Conservation (phyloP, 2,888 invertebrate genomes). For the Choreutis nemorana region DNA sequence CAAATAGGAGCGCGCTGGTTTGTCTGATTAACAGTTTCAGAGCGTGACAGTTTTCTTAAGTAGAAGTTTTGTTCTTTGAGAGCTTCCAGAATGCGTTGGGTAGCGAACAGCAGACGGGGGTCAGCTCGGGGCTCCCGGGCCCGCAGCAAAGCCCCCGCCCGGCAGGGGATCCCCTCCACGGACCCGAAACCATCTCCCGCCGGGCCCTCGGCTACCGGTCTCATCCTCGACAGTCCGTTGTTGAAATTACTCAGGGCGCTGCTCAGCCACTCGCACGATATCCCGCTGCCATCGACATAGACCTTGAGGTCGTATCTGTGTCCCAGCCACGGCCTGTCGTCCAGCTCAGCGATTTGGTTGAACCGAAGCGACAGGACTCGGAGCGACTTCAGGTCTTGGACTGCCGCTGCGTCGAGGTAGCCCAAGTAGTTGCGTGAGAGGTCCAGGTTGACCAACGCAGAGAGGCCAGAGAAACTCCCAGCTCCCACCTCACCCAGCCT, state of each 20-base stretch:
- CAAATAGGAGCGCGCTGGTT: not conserved
- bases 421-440: constrained; percentile 28
- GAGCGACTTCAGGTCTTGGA: constrained; percentile 38
- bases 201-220: constrained; percentile 21
- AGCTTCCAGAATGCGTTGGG: constrained; percentile 43
- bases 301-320: constrained; percentile 30
- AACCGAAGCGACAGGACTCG: constrained; percentile 27
- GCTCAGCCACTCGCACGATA: constrained; percentile 43
- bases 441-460: constrained; percentile 22
- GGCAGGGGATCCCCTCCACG: constrained; percentile 43
- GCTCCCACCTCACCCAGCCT: constrained; percentile 27
- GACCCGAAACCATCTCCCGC: constrained; percentile 19
- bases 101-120: constrained; percentile 36
- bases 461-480: constrained; percentile 36
- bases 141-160: not conserved
- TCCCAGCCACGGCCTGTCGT: constrained; percentile 35
- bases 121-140: constrained; percentile 19
- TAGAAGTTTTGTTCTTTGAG: constrained; percentile 38
- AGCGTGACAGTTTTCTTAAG: constrained; percentile 17
- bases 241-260: constrained; percentile 32
- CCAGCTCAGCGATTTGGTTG: constrained; percentile 28
- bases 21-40: not conserved
- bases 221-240: constrained; percentile 41
- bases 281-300: constrained; percentile 38
- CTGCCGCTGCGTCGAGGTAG: constrained; percentile 32